Percentiles rank a stretch among this genome's conserved stretches.
These are phyloP conservation scores for Malurus melanocephalus DNA, from an alignment of 2,113 vertebrate species.

Conservation along the genomic window DNA sequence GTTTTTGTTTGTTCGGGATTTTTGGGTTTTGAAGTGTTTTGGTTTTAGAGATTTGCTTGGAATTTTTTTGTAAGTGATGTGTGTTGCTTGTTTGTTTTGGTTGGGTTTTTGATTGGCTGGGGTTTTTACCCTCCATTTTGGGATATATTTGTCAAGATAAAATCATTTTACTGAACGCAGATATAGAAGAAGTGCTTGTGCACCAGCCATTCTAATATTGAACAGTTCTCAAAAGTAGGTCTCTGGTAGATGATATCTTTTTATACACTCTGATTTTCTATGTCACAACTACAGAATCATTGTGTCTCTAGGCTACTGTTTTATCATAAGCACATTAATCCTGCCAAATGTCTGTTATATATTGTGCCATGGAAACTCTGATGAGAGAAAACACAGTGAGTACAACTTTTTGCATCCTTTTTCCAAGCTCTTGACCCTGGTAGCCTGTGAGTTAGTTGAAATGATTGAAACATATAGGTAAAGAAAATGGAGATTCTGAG, in stretches of 20 bases:
- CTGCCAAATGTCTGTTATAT: background rate
- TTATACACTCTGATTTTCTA: constrained; percentile 2
- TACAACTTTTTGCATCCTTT: constrained; percentile 21
- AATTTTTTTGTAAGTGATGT: background rate
- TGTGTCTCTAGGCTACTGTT: constrained; percentile 22
- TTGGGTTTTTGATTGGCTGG: background rate
- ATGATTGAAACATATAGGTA: constrained; percentile 1
- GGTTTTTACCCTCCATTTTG: background rate
- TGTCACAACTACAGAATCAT: background rate
- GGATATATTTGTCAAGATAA: background rate
- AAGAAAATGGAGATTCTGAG: constrained; percentile 8
- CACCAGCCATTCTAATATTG: background rate
- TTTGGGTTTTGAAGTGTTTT: background rate
- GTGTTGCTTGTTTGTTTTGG: background rate
- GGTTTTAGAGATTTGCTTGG: background rate
- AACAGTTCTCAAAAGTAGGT: background rate
- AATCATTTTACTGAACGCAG: background rate
- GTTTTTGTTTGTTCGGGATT: background rate
- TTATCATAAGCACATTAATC: constrained; percentile 6
- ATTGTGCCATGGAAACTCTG: constrained; percentile 16
- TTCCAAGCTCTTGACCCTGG: background rate
- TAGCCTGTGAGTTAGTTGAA: constrained; percentile 1
- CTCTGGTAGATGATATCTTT: background rate
- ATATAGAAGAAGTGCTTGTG: background rate
- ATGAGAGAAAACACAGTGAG: constrained; percentile 13